Percentiles rank a stretch among this genome's conserved stretches.
Conservation (phyloP, 2,113 vertebrate genomes). For the Lepus timidus region DNA sequence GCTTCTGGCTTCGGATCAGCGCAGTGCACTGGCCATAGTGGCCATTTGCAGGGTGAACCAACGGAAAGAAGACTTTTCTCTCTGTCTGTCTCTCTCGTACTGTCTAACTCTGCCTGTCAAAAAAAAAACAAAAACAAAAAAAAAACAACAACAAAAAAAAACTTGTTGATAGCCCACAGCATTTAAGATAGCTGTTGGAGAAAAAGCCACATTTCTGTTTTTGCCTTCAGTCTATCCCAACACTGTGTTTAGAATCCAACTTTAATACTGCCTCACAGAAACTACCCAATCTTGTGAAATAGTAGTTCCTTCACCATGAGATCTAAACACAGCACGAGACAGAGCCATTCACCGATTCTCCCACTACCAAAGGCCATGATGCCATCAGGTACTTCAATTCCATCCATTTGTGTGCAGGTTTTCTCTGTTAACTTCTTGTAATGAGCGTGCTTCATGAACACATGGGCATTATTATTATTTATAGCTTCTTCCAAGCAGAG, state of each 20-base stretch:
- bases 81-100: too few relatives aligned
- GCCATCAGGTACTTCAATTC: neutral
- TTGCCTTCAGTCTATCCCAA: neutral
- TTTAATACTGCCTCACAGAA: neutral
- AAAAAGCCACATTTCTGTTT: slow-evolving; percentile 24
- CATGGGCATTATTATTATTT: neutral
- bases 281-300: neutral
- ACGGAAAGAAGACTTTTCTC: too few relatives aligned
- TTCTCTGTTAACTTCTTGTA: neutral
- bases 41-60: too few relatives aligned
- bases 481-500: neutral
- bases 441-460: neutral
- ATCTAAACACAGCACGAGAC: rapidly evolving
- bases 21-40: too few relatives aligned
- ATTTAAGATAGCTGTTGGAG: slow-evolving; percentile 15
- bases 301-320: neutral
- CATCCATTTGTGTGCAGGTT: neutral
- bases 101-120: too few relatives aligned
- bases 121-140: neutral
- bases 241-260: neutral
- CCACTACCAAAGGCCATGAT: neutral
- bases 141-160: neutral
- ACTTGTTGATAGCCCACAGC: slow-evolving; percentile 40
- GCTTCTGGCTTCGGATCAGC: too few relatives aligned
- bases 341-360: neutral